Conservation (phyloP, 2,888 invertebrate genomes). For the Pandemis corylana region DNA sequence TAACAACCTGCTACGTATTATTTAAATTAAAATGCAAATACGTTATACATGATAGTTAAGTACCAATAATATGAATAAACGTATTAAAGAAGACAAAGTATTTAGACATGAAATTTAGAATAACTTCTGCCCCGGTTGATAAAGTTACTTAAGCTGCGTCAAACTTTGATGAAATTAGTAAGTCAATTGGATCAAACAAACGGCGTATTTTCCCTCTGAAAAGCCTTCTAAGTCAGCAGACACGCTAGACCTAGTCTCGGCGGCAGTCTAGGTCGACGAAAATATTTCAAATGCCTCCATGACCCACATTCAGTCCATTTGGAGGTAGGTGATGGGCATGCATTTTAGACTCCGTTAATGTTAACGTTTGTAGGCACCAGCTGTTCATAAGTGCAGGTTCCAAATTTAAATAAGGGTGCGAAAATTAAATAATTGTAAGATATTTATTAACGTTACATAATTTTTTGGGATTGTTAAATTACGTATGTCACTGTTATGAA, state of each 20-base stretch:
- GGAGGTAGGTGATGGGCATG: constrained; percentile 9
- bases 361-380: constrained; percentile 14
- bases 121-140: neutral
- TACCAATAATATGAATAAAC: neutral
- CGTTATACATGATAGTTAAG: too few species aligned
- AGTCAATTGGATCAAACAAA: neutral
- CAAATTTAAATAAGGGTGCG: neutral
- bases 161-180: constrained; percentile 11
- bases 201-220: neutral
- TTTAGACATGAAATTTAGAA: neutral
- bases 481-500: too few species aligned
- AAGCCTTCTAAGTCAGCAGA: constrained; percentile 17
- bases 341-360: neutral
- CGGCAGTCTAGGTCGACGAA: constrained; percentile 14
- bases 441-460: too few species aligned
- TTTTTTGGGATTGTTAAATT: too few species aligned
- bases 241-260: constrained; percentile 18
- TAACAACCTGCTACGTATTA: too few species aligned
- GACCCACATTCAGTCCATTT: constrained; percentile 23
- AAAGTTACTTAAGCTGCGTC: neutral
- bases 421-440: neutral
- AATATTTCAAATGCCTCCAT: constrained; percentile 29
- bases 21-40: too few species aligned
- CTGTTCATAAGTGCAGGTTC: neutral
- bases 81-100: neutral